Evolutionary conservation across 2,113 vertebrate genomes (phyloP).

Genomic region (Thryonomys swinderianus): DNA sequence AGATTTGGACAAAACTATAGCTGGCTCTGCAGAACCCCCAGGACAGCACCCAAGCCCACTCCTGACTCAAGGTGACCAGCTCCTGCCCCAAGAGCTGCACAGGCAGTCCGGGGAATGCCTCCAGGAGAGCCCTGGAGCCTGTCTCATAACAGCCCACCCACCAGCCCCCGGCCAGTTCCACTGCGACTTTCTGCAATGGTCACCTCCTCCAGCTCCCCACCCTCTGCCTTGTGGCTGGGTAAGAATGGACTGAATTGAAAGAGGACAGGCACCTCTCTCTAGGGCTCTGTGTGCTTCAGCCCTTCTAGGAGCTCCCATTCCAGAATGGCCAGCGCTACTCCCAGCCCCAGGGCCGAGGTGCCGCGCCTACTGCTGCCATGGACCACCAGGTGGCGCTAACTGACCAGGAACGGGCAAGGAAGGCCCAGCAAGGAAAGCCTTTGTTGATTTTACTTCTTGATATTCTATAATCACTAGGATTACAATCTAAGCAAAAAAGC

Average conservation of each 20-base stretch:
- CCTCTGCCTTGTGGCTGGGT: background rate
- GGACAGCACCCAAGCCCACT: accelerated
- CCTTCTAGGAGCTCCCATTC: background rate
- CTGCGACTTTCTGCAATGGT: accelerated
- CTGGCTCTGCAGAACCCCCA: background rate
- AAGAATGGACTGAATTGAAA: background rate
- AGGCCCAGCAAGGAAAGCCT: constrained; percentile 21
- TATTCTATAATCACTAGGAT: constrained; percentile 81
- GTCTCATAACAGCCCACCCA: background rate
- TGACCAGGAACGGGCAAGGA: background rate
- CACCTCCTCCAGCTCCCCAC: no score
- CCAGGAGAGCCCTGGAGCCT: background rate
- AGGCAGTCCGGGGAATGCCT: no score
- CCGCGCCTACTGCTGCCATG: background rate
- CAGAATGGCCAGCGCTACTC: background rate
- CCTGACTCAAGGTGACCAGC: accelerated
- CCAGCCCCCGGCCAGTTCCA: background rate
- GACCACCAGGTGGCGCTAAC: constrained; percentile 77
- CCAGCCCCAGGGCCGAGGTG: no score
- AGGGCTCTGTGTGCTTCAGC: background rate
- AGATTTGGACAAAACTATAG: background rate
- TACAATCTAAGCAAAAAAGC: constrained; percentile 79
- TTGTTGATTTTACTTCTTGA: constrained; percentile 76
- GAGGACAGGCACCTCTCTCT: background rate
- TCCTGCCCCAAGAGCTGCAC: accelerated